Evolutionary conservation across 1,140 invertebrate species (phyloP), one percentile per base, ranked within the genome.

Genomic region (Carposina sasakii): DNA sequence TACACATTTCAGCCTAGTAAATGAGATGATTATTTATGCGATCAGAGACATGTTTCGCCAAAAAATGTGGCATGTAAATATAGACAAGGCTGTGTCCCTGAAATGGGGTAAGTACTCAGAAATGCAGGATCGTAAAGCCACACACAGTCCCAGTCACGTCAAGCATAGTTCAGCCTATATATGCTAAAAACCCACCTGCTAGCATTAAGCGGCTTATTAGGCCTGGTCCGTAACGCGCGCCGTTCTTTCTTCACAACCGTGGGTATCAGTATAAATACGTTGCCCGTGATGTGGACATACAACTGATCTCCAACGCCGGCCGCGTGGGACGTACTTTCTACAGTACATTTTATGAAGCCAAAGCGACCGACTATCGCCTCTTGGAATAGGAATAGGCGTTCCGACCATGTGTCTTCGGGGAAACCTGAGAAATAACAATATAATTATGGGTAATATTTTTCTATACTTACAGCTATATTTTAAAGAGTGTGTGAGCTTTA

Each of bases 201-300:
- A 13, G 81, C 69, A 46, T 86, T 84, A 4, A 86, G 60, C 12
- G 81, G 76, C 49, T 76, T 85, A 15, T 72, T 74, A 9, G 81
- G 79, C 21, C 73, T 70, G 2, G 62, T 57, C 8, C 72, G 58
- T 15, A 64, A 56, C 3, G 74, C 63, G 47, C 72, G 76, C 20
- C 85, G 77, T 8, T 83, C 78, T 0, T 66, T 53, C 20, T 86
- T 81, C 26, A 77, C 66, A 0, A 82, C 76, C 36, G 86, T 88
- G 1, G 92, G 92, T 63, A 98, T 92, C 40, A 98, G 88, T 51
- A 97, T 90, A 82, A 99, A 99, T 88, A 97, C 95, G 69, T 97
- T 97, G 0, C 97, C 98, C 22, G 94, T 94, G 39, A 95, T 90
- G 78, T 99, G 96, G 22, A 98, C 92, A 70, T 96, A 98, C 49